Conservation (phyloP, 1,140 invertebrate species). For the Megathymus violae region DNA sequence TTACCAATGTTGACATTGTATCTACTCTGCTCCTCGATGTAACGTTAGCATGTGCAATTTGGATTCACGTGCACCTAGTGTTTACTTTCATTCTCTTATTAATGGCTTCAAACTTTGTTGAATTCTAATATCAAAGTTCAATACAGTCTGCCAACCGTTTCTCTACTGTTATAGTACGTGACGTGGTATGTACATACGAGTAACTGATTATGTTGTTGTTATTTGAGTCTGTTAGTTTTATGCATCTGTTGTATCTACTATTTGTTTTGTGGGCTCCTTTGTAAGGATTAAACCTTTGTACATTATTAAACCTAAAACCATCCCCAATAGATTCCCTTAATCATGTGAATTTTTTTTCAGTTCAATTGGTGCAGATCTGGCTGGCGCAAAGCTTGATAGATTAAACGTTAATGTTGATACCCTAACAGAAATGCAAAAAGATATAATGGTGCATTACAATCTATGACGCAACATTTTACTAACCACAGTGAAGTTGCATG, state of each 20-base stretch:
- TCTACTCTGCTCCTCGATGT: conserved; percentile 11
- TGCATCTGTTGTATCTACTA: background rate
- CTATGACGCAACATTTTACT: background rate
- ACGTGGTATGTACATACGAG: too few relatives aligned
- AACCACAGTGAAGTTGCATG: background rate
- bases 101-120: conserved; percentile 15
- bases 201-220: background rate
- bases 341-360: background rate
- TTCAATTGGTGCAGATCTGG: background rate
- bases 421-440: background rate
- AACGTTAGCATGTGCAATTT: conserved; percentile 3
- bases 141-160: background rate
- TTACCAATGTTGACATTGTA: conserved; percentile 33
- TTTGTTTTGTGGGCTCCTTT: background rate
- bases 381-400: background rate
- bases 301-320: background rate
- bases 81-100: conserved; percentile 10
- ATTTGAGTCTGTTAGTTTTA: background rate
- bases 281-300: too few relatives aligned
- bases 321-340: background rate
- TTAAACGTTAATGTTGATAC: background rate
- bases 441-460: background rate
- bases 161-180: background rate
- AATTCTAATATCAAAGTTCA: conserved; percentile 6
- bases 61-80: background rate